A percentile compares a stretch with the other conserved stretches of the same genome.
These are phyloP conservation scores for Brachyhypopomus gauderio DNA, from an alignment of 2,113 vertebrate species.

Conservation along the genomic window DNA sequence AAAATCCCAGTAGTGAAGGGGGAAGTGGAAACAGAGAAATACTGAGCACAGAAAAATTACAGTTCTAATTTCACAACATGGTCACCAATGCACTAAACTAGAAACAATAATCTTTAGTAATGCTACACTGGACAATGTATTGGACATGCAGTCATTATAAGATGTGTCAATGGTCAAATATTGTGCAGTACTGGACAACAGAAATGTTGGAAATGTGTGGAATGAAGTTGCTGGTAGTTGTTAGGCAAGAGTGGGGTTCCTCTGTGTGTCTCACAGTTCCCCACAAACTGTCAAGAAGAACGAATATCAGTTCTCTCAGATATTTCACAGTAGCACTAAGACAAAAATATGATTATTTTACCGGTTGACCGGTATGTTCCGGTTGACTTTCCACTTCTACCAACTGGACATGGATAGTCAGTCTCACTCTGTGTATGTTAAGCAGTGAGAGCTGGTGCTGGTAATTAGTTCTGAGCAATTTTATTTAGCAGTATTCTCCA, in stretches of 20 bases:
- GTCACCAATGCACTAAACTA: not conserved
- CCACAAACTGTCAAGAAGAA: slow-evolving; percentile 9
- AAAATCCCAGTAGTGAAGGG: not conserved
- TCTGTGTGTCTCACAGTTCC: not conserved
- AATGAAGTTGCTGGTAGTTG: not conserved
- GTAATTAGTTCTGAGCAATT: not conserved
- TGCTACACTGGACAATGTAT: not conserved
- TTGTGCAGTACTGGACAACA: not conserved
- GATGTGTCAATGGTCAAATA: not conserved
- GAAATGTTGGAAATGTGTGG: not conserved
- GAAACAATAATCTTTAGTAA: not conserved
- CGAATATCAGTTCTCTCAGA: not conserved
- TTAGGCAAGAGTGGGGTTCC: not conserved
- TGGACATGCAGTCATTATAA: not conserved
- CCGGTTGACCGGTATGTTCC: not conserved
- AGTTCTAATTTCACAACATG: not conserved
- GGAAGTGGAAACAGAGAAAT: not conserved
- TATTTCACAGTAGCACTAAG: not conserved
- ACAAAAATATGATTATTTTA: not conserved
- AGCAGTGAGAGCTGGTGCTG: not conserved
- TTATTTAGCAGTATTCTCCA: too few relatives aligned
- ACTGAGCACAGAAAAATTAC: not conserved
- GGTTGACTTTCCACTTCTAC: too few relatives aligned
- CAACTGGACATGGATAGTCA: not conserved
- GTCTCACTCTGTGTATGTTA: not conserved